phyloP scores from a whole-genome alignment of 2,113 vertebrate genomes.

The Colaptes auratus region DNA sequence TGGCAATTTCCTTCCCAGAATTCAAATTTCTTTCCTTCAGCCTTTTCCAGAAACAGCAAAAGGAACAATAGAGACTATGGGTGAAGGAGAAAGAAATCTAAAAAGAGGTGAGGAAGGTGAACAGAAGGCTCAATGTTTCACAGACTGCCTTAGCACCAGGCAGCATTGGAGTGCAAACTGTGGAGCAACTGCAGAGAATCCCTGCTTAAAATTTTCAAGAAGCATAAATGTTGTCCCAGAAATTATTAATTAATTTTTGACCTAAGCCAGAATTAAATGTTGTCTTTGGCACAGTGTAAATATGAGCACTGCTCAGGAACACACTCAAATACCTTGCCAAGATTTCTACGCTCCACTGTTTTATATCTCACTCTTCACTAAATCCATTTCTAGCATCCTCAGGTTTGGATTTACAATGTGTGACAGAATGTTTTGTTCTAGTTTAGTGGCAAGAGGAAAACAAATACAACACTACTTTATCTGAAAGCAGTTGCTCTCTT shows the following conservation, averaged over 20 bases:
- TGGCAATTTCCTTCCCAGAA: conserved; percentile 21
- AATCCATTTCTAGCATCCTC: neutral
- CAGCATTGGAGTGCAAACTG: neutral
- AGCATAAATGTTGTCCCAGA: neutral
- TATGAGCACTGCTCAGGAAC: neutral
- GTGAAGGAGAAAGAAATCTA: neutral
- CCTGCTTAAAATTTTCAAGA: neutral
- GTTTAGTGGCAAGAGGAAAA: neutral
- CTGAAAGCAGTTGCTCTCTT: neutral
- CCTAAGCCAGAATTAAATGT: neutral
- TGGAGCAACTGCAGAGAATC: neutral
- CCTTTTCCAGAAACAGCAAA: neutral
- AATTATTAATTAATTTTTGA: neutral
- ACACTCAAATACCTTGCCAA: neutral
- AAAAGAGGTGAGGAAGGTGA: neutral
- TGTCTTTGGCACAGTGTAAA: neutral
- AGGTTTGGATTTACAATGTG: neutral
- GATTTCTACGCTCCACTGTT: neutral
- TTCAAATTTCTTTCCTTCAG: conserved; percentile 25
- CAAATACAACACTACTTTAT: neutral
- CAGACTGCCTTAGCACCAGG: neutral
- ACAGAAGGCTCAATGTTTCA: neutral
- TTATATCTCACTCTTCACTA: neutral
- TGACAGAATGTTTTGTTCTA: neutral
- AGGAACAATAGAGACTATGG: neutral